Conservation (phyloP, 2,888 invertebrate genomes). For the Harpalus rufipes region DNA sequence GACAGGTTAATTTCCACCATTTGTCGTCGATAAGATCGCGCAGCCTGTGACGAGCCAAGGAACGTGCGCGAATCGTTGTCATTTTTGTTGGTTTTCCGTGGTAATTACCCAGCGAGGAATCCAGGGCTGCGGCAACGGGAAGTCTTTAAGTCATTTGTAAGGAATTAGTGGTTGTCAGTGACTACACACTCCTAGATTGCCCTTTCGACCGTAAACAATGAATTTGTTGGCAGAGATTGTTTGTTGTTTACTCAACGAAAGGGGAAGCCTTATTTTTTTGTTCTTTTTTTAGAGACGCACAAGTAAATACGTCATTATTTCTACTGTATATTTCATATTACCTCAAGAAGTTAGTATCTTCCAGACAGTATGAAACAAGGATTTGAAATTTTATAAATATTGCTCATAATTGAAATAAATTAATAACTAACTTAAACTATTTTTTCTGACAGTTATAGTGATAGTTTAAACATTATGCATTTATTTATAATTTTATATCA, state of each 20-base stretch:
- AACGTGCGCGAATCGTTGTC: slow-evolving; percentile 36
- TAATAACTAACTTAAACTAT: too few species aligned
- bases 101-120: slow-evolving; percentile 41
- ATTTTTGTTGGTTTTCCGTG: slow-evolving; percentile 39
- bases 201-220: not conserved
- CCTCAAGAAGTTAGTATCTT: too few species aligned
- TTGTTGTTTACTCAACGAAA: slow-evolving; percentile 1
- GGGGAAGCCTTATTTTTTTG: not conserved
- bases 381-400: too few species aligned
- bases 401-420: too few species aligned
- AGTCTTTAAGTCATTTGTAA: slow-evolving; percentile 44
- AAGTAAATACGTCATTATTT: too few species aligned
- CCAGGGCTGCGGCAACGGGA: slow-evolving; percentile 10
- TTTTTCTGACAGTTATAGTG: too few species aligned
- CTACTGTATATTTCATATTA: too few species aligned
- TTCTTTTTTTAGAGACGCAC: not conserved
- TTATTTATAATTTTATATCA: too few species aligned
- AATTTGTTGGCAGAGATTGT: not conserved
- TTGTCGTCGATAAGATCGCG: slow-evolving; percentile 54
- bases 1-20: slow-evolving; percentile 57
- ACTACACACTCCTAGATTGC: not conserved
- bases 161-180: slow-evolving; percentile 42
- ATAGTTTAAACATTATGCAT: too few species aligned
- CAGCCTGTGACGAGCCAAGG: not conserved
- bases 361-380: too few species aligned